phyloP scores from a whole-genome alignment of 2,797 vertebrate genomes.

The Poeciliopsis gracilis region DNA sequence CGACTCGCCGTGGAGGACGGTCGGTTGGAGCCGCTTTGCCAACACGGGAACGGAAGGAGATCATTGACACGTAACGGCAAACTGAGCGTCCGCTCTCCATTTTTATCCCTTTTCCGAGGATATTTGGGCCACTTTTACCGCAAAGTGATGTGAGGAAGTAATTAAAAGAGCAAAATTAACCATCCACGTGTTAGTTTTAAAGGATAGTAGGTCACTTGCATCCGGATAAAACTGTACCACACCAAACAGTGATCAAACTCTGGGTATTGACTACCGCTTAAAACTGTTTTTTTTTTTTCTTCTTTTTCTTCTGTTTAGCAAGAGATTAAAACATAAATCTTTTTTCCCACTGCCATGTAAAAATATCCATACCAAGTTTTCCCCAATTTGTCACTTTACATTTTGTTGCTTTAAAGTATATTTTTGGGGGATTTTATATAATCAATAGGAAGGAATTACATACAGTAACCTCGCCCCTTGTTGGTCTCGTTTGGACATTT shows the following conservation, averaged over 20 bases:
- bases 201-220: conserved; percentile 25
- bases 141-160: conserved; percentile 24
- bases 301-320: neutral
- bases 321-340: neutral
- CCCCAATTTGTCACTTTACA: neutral
- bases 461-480: neutral
- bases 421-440: neutral
- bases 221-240: conserved; percentile 10
- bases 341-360: neutral
- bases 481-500: neutral
- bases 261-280: neutral
- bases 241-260: neutral
- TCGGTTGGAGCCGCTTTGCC: conserved; percentile 4
- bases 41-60: conserved; percentile 34
- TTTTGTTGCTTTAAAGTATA: neutral
- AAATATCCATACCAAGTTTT: neutral
- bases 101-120: conserved; percentile 35
- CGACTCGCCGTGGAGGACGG: conserved; percentile 68
- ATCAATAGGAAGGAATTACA: neutral
- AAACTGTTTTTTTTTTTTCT: neutral
- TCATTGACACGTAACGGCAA: conserved; percentile 52
- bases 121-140: conserved; percentile 32
- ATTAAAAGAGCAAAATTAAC: conserved; percentile 47
- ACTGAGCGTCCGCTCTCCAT: conserved; percentile 22
- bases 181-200: conserved; percentile 23